Conservation (phyloP, 2,888 invertebrate species). For the Hirtodrosophila duncani region DNA sequence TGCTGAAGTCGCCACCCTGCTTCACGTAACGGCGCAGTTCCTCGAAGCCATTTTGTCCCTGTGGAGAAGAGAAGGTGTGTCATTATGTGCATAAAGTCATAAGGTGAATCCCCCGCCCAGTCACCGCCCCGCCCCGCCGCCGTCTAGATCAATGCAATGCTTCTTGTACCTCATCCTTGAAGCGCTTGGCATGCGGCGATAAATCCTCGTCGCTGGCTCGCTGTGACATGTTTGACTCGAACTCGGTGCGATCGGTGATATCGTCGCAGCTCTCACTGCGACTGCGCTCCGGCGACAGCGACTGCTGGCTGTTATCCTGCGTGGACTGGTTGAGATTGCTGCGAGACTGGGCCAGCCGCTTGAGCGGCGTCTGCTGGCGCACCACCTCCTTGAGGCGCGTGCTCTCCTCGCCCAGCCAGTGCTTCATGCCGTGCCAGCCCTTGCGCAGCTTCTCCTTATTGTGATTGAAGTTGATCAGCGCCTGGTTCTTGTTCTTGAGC, state of each 20-base stretch:
- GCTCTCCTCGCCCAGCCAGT: conserved; percentile 78
- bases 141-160: conserved; percentile 34
- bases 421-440: conserved; percentile 77
- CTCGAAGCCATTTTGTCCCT: conserved; percentile 96
- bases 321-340: conserved; percentile 59
- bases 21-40: conserved; percentile 94
- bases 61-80: conserved; percentile 73
- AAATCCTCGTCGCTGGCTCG: conserved; percentile 60
- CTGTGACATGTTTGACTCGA: conserved; percentile 63
- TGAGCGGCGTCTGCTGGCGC: conserved; percentile 76
- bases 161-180: conserved; percentile 67
- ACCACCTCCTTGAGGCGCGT: conserved; percentile 76
- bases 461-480: conserved; percentile 74
- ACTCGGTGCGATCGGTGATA: conserved; percentile 53
- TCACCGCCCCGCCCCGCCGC: too few relatives aligned
- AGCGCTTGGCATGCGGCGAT: conserved; percentile 68
- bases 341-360: conserved; percentile 71
- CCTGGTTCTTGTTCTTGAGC: conserved; percentile 77
- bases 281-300: conserved; percentile 47
- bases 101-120: too few relatives aligned
- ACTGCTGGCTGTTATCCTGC: conserved; percentile 25
- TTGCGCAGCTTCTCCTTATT: conserved; percentile 77
- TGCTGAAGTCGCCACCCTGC: conserved; percentile 96
- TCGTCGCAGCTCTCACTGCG: conserved; percentile 56
- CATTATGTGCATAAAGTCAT: too few relatives aligned